Evolutionary conservation across 2,888 invertebrate species (phyloP).

Genomic region (Tetrapedia diversipes): DNA sequence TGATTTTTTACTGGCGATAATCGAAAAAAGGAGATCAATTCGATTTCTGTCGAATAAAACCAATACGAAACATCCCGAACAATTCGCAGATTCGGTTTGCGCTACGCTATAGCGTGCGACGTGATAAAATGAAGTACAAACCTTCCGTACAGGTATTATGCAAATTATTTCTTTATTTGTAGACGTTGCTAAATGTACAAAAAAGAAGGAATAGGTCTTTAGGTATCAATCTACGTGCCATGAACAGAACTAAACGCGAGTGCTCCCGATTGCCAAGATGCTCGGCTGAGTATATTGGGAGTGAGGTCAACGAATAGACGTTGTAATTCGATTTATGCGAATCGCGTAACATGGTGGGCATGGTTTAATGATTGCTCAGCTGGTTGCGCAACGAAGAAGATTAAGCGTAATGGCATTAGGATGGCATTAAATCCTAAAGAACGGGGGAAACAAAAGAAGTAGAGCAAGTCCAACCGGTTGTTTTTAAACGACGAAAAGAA

Average conservation of each 20-base stretch:
- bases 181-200: too few relatives aligned
- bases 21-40: not conserved
- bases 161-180: not conserved
- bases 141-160: too few relatives aligned
- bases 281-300: conserved; percentile 7
- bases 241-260: not conserved
- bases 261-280: not conserved
- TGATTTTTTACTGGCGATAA: conserved; percentile 6
- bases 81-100: not conserved
- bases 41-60: not conserved
- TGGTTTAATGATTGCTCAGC: not conserved
- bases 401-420: not conserved
- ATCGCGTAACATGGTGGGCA: not conserved
- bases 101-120: too few relatives aligned
- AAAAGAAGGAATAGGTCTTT: not conserved
- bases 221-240: not conserved
- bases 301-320: not conserved
- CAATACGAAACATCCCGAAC: not conserved
- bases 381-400: not conserved
- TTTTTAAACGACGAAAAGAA: conserved; percentile 5
- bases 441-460: not conserved
- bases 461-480: not conserved
- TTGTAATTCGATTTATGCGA: conserved; percentile 13
- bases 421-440: not conserved
- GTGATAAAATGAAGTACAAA: too few relatives aligned